Evolutionary conservation across 2,797 vertebrate genomes (phyloP).

Genomic region (Acrossocheilus wenchowensis): DNA sequence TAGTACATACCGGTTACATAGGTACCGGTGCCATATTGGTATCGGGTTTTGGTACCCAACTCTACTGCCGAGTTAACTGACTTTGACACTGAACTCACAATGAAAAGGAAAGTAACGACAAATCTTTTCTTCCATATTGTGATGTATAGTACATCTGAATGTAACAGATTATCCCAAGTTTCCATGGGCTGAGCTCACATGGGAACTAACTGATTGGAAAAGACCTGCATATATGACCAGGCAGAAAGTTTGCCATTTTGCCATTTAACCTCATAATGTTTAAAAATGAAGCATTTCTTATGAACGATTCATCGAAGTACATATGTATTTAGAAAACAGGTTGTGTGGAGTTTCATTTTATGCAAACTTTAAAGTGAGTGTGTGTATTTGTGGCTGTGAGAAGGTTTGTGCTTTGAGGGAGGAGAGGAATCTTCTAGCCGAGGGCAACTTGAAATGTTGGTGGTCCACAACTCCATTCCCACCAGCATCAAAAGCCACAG

Average conservation of each 20-base stretch:
- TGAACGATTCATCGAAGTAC: not conserved
- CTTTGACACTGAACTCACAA: not conserved
- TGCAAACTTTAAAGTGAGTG: not conserved
- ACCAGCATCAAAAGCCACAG: slow-evolving; percentile 41
- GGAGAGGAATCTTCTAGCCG: slow-evolving; percentile 67
- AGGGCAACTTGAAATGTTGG: slow-evolving; percentile 74
- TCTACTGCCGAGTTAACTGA: not conserved
- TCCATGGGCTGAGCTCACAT: not conserved
- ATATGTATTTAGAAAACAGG: not conserved
- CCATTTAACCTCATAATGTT: not conserved
- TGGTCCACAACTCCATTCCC: slow-evolving; percentile 66
- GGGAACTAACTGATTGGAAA: not conserved
- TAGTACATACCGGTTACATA: too few relatives aligned
- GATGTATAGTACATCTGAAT: not conserved
- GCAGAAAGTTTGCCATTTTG: not conserved
- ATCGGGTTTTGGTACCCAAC: too few relatives aligned
- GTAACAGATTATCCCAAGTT: not conserved
- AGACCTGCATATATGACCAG: not conserved
- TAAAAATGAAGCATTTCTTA: not conserved
- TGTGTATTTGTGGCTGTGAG: slow-evolving; percentile 17
- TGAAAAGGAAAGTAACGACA: not conserved
- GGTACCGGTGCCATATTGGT: too few relatives aligned
- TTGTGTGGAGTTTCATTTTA: not conserved
- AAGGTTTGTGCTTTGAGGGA: slow-evolving; percentile 64
- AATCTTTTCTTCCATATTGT: not conserved